A percentile compares a stretch with the other conserved stretches of the same genome.
phyloP scores from a whole-genome alignment of 2,797 vertebrate species.

The Prunella strophiata region DNA sequence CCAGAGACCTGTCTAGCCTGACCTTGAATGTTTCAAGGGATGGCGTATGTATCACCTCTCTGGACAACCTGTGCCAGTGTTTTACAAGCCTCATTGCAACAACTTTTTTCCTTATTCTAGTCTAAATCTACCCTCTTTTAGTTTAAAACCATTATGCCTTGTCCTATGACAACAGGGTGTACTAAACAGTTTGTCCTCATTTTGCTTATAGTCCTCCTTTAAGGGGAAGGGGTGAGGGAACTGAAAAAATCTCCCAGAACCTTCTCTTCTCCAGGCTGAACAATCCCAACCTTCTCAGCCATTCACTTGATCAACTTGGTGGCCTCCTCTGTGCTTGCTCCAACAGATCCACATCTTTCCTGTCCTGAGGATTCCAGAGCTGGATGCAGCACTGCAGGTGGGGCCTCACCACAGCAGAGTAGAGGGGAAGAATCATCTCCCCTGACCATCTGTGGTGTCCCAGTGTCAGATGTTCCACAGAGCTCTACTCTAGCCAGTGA shows the following conservation, averaged over 20 bases:
- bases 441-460: background rate
- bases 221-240: background rate
- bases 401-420: background rate
- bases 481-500: rapidly evolving
- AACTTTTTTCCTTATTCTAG: background rate
- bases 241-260: background rate
- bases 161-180: background rate
- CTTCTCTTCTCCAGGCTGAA: background rate
- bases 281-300: background rate
- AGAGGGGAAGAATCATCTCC: background rate
- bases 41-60: background rate
- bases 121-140: background rate
- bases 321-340: background rate
- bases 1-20: background rate
- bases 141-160: background rate
- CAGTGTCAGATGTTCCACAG: background rate
- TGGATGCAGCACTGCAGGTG: background rate
- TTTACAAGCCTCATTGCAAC: background rate
- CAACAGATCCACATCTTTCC: background rate
- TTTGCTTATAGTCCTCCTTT: background rate
- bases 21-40: background rate
- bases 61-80: background rate
- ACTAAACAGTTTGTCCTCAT: background rate
- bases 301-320: rapidly evolving
- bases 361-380: background rate